Base-by-base conservation (phyloP, 35 echinoderm and acorn worm genomes). In the Ophiothrix spiculata region DNA sequence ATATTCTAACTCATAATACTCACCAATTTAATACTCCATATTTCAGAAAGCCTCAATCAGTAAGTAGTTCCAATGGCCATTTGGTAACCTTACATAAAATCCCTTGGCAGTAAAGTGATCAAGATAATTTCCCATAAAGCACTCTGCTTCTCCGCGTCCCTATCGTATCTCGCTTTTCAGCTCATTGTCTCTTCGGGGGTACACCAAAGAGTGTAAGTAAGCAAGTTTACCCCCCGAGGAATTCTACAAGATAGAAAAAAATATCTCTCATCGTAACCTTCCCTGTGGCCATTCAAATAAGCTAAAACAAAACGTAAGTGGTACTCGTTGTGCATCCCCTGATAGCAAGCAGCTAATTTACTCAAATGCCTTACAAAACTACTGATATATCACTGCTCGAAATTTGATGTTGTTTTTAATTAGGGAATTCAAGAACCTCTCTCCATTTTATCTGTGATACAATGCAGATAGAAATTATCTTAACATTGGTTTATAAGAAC, bases 71-170 rank as follows among this genome's bases (percentile, higher is more conserved):
- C 60, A 69, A 28, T 6, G 60, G 60, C 60, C 60, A 69, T 69
- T 69, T 69, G 60, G 16, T 69, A 69, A 69, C 60, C 60, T 69
- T 69, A 69, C 60, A 69, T 25, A 10, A 49, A 69, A 2, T 69
- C 60, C 60, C 60, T 15, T n/a, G 25, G 60, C 60, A 69, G 60
- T n/a, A 2, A 69, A 69, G 23, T 69, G 60, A 69, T 69, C 60
- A 69, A 69, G 60, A 69, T 69, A 69, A 69, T 69, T 69, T 69
- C 6, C 60, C 60, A 69, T 28, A 69, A 69, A 69, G 60, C 60
- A 25, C 4, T 25, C 29, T 69, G 60, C 60, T 69, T 69, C 60
- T 69, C 8, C 21, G 29, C 60, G 17, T 69, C 60, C 6, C 19
- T 19, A 49, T 49, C 19, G 6, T 49, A 10, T 69, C 23, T 28